Evolutionary conservation across 2,888 invertebrate genomes (phyloP).

Genomic region (Catonia carolina): DNA sequence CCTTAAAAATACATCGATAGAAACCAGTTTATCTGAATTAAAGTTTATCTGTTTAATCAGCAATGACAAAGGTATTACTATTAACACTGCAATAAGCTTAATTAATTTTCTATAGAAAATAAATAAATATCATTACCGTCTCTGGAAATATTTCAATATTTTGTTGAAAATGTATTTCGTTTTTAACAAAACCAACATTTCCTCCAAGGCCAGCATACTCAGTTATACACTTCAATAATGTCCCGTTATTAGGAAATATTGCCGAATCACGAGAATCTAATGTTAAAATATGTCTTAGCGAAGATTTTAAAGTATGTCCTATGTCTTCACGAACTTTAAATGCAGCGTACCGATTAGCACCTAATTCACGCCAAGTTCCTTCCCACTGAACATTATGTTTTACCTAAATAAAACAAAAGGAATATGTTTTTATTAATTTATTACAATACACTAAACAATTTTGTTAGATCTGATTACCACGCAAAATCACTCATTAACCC

Average conservation of each 20-base stretch:
- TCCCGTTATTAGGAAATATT: slow-evolving; percentile 72
- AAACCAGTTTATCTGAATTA: no score
- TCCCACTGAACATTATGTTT: slow-evolving; percentile 86
- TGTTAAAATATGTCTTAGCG: slow-evolving; percentile 69
- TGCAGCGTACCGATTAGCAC: slow-evolving; percentile 59
- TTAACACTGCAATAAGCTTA: neutral
- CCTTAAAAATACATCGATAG: no score
- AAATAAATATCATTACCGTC: slow-evolving; percentile 46
- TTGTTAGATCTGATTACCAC: no score
- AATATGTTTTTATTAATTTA: no score
- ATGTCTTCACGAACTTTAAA: slow-evolving; percentile 84
- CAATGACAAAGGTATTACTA: neutral
- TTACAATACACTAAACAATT: no score
- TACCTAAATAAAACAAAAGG: slow-evolving; percentile 47
- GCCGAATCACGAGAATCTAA: slow-evolving; percentile 73
- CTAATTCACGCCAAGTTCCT: slow-evolving; percentile 72
- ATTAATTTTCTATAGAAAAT: slow-evolving; percentile 1
- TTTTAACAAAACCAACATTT: slow-evolving; percentile 82
- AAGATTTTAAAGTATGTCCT: slow-evolving; percentile 85
- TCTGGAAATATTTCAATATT: slow-evolving; percentile 58
- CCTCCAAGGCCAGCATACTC: slow-evolving; percentile 90
- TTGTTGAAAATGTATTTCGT: slow-evolving; percentile 65
- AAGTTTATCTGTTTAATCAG: no score
- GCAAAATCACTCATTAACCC: no score
- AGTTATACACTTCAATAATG: slow-evolving; percentile 61